Percentiles rank a stretch among this genome's conserved stretches.
Evolutionary conservation across 64 coral and sea anemone species (phyloP).

Genomic region (Acropora yongei): DNA sequence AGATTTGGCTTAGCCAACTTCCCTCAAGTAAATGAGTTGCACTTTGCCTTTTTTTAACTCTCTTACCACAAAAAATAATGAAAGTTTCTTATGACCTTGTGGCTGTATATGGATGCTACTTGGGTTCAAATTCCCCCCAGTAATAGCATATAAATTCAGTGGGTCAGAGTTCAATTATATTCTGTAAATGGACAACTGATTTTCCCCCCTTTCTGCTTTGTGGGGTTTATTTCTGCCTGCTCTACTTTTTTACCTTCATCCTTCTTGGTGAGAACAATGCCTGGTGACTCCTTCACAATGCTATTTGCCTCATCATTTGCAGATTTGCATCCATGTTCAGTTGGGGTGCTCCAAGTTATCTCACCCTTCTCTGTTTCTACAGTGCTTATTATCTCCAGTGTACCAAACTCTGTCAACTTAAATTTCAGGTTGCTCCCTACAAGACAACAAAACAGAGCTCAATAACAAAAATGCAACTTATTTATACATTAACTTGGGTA

Average conservation of each 20-base stretch:
- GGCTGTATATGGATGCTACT: too few species aligned
- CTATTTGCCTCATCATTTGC: neutral
- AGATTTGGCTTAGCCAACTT: too few species aligned
- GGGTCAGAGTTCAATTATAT: too few species aligned
- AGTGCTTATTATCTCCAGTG: conserved; percentile 94
- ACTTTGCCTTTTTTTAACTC: too few species aligned
- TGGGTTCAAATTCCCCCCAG: too few species aligned
- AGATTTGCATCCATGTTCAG: conserved; percentile 57
- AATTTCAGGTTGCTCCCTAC: conserved; percentile 96
- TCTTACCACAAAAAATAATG: too few species aligned
- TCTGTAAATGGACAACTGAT: too few species aligned
- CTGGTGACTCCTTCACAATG: neutral
- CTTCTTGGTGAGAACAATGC: neutral
- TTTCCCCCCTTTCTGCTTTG: too few species aligned
- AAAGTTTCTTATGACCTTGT: too few species aligned
- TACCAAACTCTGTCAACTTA: conserved; percentile 97
- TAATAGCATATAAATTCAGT: too few species aligned
- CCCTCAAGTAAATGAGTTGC: too few species aligned
- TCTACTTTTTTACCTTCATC: neutral
- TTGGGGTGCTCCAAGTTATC: conserved; percentile 80
- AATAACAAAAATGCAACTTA: neutral
- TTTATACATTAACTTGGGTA: neutral
- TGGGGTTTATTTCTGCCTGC: too few species aligned
- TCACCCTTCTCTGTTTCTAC: conserved; percentile 95
- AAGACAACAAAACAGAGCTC: neutral